phyloP scores from a whole-genome alignment of 2,888 invertebrate species.

The Zeuzera pyrina region DNA sequence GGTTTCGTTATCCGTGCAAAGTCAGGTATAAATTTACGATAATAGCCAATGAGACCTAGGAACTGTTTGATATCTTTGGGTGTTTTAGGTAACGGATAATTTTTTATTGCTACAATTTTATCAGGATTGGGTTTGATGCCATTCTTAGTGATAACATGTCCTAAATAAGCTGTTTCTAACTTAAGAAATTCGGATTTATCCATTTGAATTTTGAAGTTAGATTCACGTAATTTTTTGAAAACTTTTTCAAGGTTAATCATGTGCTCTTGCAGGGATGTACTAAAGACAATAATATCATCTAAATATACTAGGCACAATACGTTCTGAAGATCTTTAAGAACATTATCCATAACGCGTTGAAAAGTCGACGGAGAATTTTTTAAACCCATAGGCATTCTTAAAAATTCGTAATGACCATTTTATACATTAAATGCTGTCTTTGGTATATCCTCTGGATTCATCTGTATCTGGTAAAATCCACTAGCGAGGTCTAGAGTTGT shows the following conservation, averaged over 20 bases:
- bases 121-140: slow-evolving; percentile 22
- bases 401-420: slow-evolving; percentile 17
- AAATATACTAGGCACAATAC: slow-evolving; percentile 20
- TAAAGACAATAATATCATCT: slow-evolving; percentile 26
- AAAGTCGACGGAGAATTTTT: slow-evolving; percentile 11
- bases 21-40: no score
- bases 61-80: no score
- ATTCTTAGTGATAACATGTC: slow-evolving; percentile 19
- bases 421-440: no score
- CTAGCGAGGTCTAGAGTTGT: slow-evolving; percentile 14
- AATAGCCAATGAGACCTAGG: no score
- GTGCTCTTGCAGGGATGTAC: slow-evolving; percentile 20
- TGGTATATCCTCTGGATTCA: slow-evolving; percentile 12
- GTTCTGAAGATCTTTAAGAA: slow-evolving; percentile 19
- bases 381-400: slow-evolving; percentile 17
- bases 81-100: no score
- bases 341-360: slow-evolving; percentile 20
- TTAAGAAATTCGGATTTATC: no score
- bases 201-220: slow-evolving; percentile 21
- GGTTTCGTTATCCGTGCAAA: no score
- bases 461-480: slow-evolving; percentile 16
- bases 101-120: slow-evolving; percentile 19
- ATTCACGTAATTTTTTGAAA: slow-evolving; percentile 12
- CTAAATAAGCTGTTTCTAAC: no score
- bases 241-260: no score